Evolutionary conservation across 1,140 invertebrate genomes (phyloP), one percentile per base, ranked within the genome.

Genomic region (Aphelenchoides besseyi): DNA sequence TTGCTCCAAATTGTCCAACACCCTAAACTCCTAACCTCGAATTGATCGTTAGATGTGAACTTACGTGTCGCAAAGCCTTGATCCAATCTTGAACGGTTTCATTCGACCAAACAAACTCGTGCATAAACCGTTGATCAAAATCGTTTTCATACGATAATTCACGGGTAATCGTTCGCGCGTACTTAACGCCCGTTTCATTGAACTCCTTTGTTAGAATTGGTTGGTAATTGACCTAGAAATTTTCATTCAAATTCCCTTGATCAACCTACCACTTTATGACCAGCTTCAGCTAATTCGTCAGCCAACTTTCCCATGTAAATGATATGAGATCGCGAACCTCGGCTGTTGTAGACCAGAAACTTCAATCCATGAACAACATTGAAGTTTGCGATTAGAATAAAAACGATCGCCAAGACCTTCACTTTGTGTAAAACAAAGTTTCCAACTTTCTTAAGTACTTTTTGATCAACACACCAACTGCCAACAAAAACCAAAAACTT

Each of bases 261-360:
- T 12, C 41, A 29, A 59, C 55, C 18, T 59, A 59, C 61, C 8
- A 70, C 68, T 12, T 70, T 32, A 32, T 70, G 68, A 8, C 68
- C 68, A 26, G 68, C 68, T 8, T 70, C 68, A 1, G 68, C 68
- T 2, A 70, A 29, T n/a, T 16, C 8, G 29, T 70, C 68, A 0
- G 68, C 69, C 69, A 70, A 26, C 18, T 73, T 72, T 26, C 69
- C 68, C 70, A 70, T 72, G 33, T 35, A 70, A 5, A 33, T 16
- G 29, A 70, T 32, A 12, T 70, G 68, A 55, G n/a, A 18, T 8
- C 61, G 30, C 5, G 33, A 52, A 29, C 54, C 54, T 52, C 26
- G 3, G 30, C 5, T 16, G 26, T 66, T 66, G 26, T 66, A 66
- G 23, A 59, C 55, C 5, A 59, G 55, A 23, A 59, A 8, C 55